Evolutionary conservation across 1,140 invertebrate genomes (phyloP).

Genomic region (Drosophila subpulchrella): DNA sequence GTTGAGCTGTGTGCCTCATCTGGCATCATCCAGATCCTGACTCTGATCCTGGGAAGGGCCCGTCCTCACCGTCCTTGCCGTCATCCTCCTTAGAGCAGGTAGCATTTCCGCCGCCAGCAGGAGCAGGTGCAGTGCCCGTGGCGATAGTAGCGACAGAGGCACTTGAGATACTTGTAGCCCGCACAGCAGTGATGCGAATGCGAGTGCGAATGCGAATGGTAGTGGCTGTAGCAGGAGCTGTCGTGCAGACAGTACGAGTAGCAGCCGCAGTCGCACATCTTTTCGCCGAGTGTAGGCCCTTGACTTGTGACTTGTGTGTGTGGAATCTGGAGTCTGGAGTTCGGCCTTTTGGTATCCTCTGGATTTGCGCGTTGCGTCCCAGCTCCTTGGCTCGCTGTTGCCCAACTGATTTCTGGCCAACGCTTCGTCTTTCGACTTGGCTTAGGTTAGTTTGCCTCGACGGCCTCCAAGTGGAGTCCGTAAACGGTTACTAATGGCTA

Average conservation of each 20-base stretch:
- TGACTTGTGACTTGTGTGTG: too few species aligned
- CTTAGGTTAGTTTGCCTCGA: conserved; percentile 67
- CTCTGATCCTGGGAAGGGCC: neutral
- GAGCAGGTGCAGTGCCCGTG: conserved; percentile 77
- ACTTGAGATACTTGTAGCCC: conserved; percentile 79
- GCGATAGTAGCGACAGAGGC: conserved; percentile 72
- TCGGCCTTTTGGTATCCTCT: neutral
- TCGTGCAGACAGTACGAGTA: conserved; percentile 75
- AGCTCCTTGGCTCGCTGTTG: conserved; percentile 51
- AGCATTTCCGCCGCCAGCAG: conserved; percentile 76
- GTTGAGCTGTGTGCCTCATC: conserved; percentile 8
- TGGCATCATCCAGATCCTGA: neutral
- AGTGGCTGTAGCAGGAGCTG: conserved; percentile 70
- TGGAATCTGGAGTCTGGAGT: conserved; percentile 3
- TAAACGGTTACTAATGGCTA: conserved; percentile 11
- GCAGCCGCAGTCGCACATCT: conserved; percentile 78
- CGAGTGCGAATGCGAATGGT: conserved; percentile 58
- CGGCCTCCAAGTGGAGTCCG: conserved; percentile 37
- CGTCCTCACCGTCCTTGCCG: neutral
- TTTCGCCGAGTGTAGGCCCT: conserved; percentile 9
- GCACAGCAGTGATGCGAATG: conserved; percentile 76
- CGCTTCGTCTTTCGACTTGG: conserved; percentile 72
- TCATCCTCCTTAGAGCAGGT: conserved; percentile 59
- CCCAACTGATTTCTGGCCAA: conserved; percentile 78
- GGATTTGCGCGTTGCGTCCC: conserved; percentile 33